Percentiles rank a stretch among this genome's conserved stretches.
phyloP scores from a whole-genome alignment of 1,140 invertebrate species.

The Brachionus rubens region DNA sequence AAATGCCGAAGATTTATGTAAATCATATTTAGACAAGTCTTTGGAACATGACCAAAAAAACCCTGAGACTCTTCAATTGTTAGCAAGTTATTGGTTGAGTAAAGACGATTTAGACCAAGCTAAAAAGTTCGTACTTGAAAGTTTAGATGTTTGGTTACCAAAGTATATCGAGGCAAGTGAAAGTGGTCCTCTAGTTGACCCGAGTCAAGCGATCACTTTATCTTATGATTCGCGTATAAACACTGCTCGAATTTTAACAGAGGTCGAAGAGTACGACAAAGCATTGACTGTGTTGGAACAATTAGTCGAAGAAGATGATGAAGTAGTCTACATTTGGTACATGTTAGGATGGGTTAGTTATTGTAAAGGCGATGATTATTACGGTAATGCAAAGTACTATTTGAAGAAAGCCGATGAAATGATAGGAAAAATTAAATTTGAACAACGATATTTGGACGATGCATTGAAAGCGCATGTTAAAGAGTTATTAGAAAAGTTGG shows the following conservation, averaged over 20 bases:
- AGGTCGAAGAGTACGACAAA: conserved; percentile 56
- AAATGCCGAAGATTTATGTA: conserved; percentile 57
- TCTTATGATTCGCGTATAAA: conserved; percentile 51
- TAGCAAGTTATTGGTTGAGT: conserved; percentile 57
- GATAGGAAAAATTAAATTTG: conserved; percentile 24
- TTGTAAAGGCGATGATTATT: conserved; percentile 56
- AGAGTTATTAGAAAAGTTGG: conserved; percentile 20
- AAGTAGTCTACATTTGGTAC: conserved; percentile 57
- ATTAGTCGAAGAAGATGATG: conserved; percentile 53
- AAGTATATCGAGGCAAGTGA: conserved; percentile 25
- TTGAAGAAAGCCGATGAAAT: conserved; percentile 55
- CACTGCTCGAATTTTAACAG: conserved; percentile 56
- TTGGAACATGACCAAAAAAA: conserved; percentile 55
- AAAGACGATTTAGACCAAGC: conserved; percentile 57
- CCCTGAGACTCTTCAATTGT: conserved; percentile 58
- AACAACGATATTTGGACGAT: conserved; percentile 33
- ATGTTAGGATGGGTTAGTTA: conserved; percentile 59
- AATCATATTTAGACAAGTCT: conserved; percentile 55
- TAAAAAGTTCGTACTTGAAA: not conserved
- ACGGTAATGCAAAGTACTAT: conserved; percentile 56
- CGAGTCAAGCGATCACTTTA: conserved; percentile 26
- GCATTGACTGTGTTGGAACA: conserved; percentile 52
- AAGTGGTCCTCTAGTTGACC: conserved; percentile 8
- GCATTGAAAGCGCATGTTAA: conserved; percentile 1
- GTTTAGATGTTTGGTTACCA: conserved; percentile 14